A percentile compares a stretch with the other conserved stretches of the same genome.
phyloP scores from a whole-genome alignment of 2,888 invertebrate species.

The Melanophora roralis region DNA sequence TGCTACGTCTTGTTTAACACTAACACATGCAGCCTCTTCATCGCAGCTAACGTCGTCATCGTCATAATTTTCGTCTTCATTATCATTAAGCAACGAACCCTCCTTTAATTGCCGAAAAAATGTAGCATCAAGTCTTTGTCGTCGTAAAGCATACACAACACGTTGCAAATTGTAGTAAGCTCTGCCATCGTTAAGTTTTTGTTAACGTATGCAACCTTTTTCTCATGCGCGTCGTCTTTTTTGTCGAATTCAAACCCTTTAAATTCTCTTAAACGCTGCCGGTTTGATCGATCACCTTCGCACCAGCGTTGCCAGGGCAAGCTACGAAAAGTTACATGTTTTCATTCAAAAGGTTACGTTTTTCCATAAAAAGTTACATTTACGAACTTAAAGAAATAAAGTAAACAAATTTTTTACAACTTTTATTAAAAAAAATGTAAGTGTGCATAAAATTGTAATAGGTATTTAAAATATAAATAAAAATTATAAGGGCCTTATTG shows the following conservation, averaged over 20 bases:
- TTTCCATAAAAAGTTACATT: too few relatives aligned
- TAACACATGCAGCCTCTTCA: not conserved
- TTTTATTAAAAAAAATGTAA: too few relatives aligned
- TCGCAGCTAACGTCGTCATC: not conserved
- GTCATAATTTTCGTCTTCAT: slow-evolving; percentile 3
- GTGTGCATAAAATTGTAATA: too few relatives aligned
- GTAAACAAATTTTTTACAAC: too few relatives aligned
- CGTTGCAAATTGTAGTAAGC: slow-evolving; percentile 30
- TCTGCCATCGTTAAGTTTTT: slow-evolving; percentile 23
- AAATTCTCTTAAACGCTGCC: slow-evolving; percentile 46
- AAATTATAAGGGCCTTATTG: too few relatives aligned
- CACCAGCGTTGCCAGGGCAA: slow-evolving; percentile 15
- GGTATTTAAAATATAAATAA: too few relatives aligned
- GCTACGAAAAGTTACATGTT: too few relatives aligned
- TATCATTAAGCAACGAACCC: slow-evolving; percentile 6
- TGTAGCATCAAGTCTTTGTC: slow-evolving; percentile 20
- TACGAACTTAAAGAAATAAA: too few relatives aligned
- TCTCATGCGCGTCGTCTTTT: slow-evolving; percentile 10
- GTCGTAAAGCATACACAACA: slow-evolving; percentile 29
- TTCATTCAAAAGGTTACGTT: too few relatives aligned
- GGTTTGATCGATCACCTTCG: slow-evolving; percentile 51
- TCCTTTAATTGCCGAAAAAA: not conserved
- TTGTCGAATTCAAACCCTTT: slow-evolving; percentile 46
- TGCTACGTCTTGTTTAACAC: not conserved
- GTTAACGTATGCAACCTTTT: slow-evolving; percentile 31